Percentiles rank a stretch among this genome's conserved stretches.
phyloP scores from a whole-genome alignment of 2,888 invertebrate genomes.

The Nomada ferruginata region DNA sequence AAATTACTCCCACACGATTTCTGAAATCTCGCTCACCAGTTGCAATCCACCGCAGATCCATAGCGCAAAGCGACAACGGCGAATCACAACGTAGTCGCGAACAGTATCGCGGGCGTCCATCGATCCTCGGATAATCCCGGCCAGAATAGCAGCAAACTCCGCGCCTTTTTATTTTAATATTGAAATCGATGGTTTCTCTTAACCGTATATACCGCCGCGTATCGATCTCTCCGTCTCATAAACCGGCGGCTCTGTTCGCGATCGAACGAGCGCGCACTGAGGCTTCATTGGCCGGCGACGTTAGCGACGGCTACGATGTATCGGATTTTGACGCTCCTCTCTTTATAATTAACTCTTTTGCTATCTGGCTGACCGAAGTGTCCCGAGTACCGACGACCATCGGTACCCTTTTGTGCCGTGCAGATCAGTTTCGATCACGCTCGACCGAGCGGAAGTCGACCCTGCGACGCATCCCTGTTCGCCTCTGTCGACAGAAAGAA shows the following conservation, averaged over 20 bases:
- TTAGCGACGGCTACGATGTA: slow-evolving; percentile 61
- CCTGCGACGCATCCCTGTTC: slow-evolving; percentile 58
- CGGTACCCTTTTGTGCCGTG: slow-evolving; percentile 74
- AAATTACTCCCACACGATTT: no score
- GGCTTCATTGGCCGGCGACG: slow-evolving; percentile 36
- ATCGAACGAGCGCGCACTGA: slow-evolving; percentile 41
- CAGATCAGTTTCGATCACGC: slow-evolving; percentile 80
- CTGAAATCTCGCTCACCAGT: no score
- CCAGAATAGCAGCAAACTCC: slow-evolving; percentile 10
- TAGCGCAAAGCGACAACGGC: no score
- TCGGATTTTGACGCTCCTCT: slow-evolving; percentile 69
- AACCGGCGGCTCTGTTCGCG: slow-evolving; percentile 32
- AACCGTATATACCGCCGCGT: neutral
- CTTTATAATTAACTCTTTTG: slow-evolving; percentile 81
- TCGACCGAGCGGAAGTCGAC: slow-evolving; percentile 78
- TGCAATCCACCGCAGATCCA: no score
- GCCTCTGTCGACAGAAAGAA: neutral
- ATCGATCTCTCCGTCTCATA: slow-evolving; percentile 37
- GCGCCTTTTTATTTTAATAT: slow-evolving; percentile 33
- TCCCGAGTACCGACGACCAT: slow-evolving; percentile 31
- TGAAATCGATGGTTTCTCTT: slow-evolving; percentile 26
- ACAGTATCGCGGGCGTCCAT: neutral
- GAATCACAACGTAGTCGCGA: no score
- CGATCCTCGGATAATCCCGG: neutral
- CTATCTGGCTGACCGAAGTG: slow-evolving; percentile 64